Percentiles rank a stretch among this genome's conserved stretches.
Evolutionary conservation across 2,113 vertebrate genomes (phyloP).

Genomic region (Craseonycteris thonglongyai): DNA sequence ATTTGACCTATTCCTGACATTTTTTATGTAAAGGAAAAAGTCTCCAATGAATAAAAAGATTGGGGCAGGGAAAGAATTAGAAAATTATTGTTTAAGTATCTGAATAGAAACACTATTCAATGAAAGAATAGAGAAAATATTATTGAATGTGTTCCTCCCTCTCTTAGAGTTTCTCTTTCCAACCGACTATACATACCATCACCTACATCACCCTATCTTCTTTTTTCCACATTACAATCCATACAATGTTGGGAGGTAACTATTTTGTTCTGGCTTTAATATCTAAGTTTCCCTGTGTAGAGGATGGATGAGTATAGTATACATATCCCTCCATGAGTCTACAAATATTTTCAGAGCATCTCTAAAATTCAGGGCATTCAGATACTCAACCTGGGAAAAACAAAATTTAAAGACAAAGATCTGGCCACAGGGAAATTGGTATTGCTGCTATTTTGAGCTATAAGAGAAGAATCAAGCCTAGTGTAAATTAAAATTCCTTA

Average conservation of each 20-base stretch:
- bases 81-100: background rate
- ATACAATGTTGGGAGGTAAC: background rate
- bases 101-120: background rate
- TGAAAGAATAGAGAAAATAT: background rate
- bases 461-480: background rate
- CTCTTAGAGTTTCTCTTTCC: background rate
- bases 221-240: background rate
- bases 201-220: background rate
- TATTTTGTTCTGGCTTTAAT: background rate
- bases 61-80: background rate
- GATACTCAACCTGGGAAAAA: background rate
- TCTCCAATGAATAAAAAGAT: constrained; percentile 9
- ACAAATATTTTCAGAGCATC: background rate
- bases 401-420: background rate
- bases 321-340: background rate
- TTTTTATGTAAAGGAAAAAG: background rate
- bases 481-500: background rate
- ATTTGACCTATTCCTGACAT: background rate
- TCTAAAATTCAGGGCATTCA: background rate
- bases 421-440: background rate
- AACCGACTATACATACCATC: background rate
- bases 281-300: background rate
- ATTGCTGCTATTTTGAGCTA: background rate
- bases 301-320: background rate
- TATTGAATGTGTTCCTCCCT: background rate